Base-by-base conservation (phyloP, 2,797 vertebrate genomes). In the Antrozous pallidus region DNA sequence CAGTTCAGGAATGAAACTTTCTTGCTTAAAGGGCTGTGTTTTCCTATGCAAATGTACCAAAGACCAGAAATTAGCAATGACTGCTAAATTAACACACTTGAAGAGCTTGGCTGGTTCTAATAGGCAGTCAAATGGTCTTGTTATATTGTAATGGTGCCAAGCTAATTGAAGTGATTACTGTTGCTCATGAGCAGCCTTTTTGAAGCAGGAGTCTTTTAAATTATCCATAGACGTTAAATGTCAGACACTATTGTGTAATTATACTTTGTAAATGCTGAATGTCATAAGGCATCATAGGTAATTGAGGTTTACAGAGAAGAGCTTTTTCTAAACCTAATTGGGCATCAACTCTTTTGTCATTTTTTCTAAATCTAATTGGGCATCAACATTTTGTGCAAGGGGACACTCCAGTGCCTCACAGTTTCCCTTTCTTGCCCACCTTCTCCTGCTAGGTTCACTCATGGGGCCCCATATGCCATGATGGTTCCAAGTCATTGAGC, bases 71-170 rank as follows among this genome's bases (percentile, higher is more conserved):
- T 98, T 98, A 98, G 98, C 98, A 98, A 97, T 98, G 98, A 98
- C 98, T 98, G 98, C 98, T 98, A 98, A 98, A 98, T 98, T 98
- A 98, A 98, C 98, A 98, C 98, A 98, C 98, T 98, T 98, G 98
- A 98, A 98, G 98, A 98, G 98, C 98, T 98, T 98, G 98, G 98
- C 98, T 98, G 98, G 97, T 98, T 98, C 98, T 98, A 98, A 98
- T 98, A 98, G 98, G 98, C 98, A 98, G 98, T 98, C 98, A 98
- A 98, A 98, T 98, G 98, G 98, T 98, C 98, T 98, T 98, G 98
- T 98, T 98, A 98, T 97, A 98, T 98, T 98, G 98, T 98, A 98
- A 98, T 98, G 98, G 98, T 98, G 98, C 98, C 98, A 98, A 98
- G 98, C 98, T 98, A 98, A 98, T 98, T 98, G 98, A 98, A 98